phyloP scores from a whole-genome alignment of 2,888 invertebrate species.

The Plemyria rubiginata region DNA sequence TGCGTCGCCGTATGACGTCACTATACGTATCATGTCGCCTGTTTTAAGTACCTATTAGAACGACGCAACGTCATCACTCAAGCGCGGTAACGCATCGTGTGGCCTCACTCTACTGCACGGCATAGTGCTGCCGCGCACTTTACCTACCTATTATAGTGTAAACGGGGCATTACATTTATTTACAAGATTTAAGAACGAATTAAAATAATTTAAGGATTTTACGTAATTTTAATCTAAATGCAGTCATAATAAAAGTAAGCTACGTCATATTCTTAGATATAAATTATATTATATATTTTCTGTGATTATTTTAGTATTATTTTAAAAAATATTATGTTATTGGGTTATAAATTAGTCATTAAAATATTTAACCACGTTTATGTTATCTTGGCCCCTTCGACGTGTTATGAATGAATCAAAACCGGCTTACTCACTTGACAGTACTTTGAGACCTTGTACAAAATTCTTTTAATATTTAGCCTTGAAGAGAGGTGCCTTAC shows the following conservation, averaged over 20 bases:
- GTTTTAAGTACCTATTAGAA: too few relatives aligned
- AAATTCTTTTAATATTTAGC: not conserved
- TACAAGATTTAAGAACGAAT: conserved; percentile 55
- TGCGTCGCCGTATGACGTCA: too few relatives aligned
- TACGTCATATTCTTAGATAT: conserved; percentile 45
- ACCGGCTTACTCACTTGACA: conserved; percentile 6
- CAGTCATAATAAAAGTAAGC: conserved; percentile 63
- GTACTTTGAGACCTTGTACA: not conserved
- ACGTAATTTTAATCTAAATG: conserved; percentile 43
- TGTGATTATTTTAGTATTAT: conserved; percentile 79
- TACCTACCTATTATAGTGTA: not conserved
- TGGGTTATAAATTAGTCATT: conserved; percentile 53
- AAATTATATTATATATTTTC: conserved; percentile 64
- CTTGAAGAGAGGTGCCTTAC: conserved; percentile 10
- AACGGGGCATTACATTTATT: conserved; percentile 47
- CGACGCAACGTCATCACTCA: too few relatives aligned
- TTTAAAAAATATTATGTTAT: conserved; percentile 56
- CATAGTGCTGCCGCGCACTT: not conserved
- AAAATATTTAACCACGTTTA: conserved; percentile 55
- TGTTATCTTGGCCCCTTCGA: conserved; percentile 39
- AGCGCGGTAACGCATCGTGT: too few relatives aligned
- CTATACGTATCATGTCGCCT: too few relatives aligned
- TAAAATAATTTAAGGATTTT: conserved; percentile 45
- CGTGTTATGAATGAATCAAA: conserved; percentile 16
- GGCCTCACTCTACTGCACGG: too few relatives aligned